phyloP scores from a whole-genome alignment of 2,113 vertebrate species.

The Gymnarchus niloticus region DNA sequence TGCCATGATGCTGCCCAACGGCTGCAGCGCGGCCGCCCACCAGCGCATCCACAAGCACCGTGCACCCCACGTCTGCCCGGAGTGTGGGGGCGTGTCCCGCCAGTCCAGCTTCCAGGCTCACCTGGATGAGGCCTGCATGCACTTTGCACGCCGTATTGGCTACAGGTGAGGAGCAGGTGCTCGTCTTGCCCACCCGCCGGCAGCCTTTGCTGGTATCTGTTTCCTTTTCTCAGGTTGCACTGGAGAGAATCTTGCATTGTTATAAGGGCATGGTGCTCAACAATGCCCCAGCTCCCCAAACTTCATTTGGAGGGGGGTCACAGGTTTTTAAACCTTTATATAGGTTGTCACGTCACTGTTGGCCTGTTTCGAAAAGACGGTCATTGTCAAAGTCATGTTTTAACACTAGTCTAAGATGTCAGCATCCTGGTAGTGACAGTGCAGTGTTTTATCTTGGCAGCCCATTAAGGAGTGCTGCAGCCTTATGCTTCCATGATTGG shows the following conservation, averaged over 20 bases:
- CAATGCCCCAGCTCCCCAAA: too few relatives aligned
- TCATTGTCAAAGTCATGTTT: neutral
- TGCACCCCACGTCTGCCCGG: slow-evolving; percentile 81
- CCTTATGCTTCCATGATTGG: neutral
- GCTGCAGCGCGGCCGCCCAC: slow-evolving; percentile 81
- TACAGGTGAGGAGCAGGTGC: slow-evolving; percentile 78
- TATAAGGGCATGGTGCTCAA: neutral
- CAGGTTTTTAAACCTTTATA: too few relatives aligned
- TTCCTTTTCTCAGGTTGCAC: too few relatives aligned
- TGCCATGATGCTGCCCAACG: slow-evolving; percentile 83
- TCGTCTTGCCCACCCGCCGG: too few relatives aligned
- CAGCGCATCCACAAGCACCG: slow-evolving; percentile 84
- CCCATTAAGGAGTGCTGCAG: neutral
- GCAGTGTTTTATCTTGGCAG: neutral
- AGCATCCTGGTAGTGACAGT: neutral
- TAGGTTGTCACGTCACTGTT: too few relatives aligned
- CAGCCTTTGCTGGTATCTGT: too few relatives aligned
- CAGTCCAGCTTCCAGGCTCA: slow-evolving; percentile 78
- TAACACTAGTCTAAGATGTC: neutral
- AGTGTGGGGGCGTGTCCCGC: slow-evolving; percentile 80
- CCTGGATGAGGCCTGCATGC: slow-evolving; percentile 81
- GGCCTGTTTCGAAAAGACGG: too few relatives aligned
- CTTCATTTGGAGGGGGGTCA: too few relatives aligned
- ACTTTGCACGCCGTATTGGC: slow-evolving; percentile 82
- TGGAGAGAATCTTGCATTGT: too few relatives aligned